Percentiles rank a stretch among this genome's conserved stretches.
phyloP scores from a whole-genome alignment of 2,888 invertebrate genomes.

The Aelia acuminata region DNA sequence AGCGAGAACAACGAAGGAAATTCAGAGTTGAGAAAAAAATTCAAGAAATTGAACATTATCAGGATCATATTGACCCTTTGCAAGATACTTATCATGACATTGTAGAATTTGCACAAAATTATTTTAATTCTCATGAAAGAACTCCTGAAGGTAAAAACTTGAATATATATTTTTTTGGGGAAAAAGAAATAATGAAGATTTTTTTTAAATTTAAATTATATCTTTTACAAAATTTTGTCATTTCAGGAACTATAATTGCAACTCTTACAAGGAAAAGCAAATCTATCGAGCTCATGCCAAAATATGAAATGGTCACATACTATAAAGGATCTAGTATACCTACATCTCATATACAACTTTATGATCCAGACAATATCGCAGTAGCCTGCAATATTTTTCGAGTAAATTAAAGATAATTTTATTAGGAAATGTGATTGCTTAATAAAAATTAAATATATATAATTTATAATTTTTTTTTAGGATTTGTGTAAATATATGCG shows the following conservation, averaged over 20 bases:
- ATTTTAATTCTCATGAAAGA: constrained; percentile 90
- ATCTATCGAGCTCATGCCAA: constrained; percentile 84
- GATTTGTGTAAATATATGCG: constrained; percentile 91
- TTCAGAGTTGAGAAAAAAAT: constrained; percentile 89
- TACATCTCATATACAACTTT: constrained; percentile 93
- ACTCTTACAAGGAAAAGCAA: constrained; percentile 86
- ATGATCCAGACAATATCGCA: constrained; percentile 93
- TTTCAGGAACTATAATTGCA: constrained; percentile 80
- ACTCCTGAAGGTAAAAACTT: constrained; percentile 80
- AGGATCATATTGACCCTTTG: constrained; percentile 71
- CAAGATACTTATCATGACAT: constrained; percentile 84
- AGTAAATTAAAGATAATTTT: constrained; percentile 73
- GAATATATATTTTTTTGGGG: no score
- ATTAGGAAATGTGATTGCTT: background rate
- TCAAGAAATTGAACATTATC: constrained; percentile 81
- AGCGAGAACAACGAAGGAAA: constrained; percentile 85
- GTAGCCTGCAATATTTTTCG: constrained; percentile 91
- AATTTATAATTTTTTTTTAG: constrained; percentile 70
- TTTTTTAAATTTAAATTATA: background rate
- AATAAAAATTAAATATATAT: background rate
- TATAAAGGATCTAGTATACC: constrained; percentile 91
- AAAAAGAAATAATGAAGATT: no score
- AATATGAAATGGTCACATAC: constrained; percentile 93
- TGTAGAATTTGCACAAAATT: constrained; percentile 92
- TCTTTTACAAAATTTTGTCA: constrained; percentile 45